Conservation (phyloP, 1,140 invertebrate genomes). For the Pseudomyrmex cubaensis region DNA sequence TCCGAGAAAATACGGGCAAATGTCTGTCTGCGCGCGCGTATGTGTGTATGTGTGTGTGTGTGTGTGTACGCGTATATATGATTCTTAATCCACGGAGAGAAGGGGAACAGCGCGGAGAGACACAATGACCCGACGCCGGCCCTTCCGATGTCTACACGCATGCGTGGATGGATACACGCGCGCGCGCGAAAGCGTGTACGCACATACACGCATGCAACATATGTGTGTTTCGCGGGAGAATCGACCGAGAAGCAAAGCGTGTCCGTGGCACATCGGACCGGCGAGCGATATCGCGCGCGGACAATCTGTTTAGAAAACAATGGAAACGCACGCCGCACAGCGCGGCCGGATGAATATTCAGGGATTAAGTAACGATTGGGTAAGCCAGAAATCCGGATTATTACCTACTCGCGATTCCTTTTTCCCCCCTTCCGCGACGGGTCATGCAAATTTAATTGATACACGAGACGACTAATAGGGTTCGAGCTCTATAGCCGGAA, state of each 20-base stretch:
- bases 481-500: slow-evolving; percentile 12
- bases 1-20: not conserved
- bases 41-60: not conserved
- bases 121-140: slow-evolving; percentile 51
- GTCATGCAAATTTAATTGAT: slow-evolving; percentile 59
- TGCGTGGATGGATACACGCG: slow-evolving; percentile 7
- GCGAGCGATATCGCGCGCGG: slow-evolving; percentile 33
- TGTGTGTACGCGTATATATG: not conserved
- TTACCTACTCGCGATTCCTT: slow-evolving; percentile 49
- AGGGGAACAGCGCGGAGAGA: slow-evolving; percentile 2
- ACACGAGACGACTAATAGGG: slow-evolving; percentile 50
- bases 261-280: slow-evolving; percentile 39
- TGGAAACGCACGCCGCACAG: slow-evolving; percentile 33
- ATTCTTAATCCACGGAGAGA: slow-evolving; percentile 24
- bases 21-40: not conserved
- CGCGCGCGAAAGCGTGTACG: not conserved
- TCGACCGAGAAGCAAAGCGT: slow-evolving; percentile 57
- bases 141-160: slow-evolving; percentile 34
- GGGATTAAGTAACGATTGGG: slow-evolving; percentile 58
- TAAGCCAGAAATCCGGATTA: slow-evolving; percentile 57
- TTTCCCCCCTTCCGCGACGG: not conserved
- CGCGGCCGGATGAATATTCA: slow-evolving; percentile 53
- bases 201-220: not conserved
- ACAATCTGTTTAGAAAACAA: slow-evolving; percentile 61
- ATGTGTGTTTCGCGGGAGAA: slow-evolving; percentile 33